These are phyloP conservation scores for Gadopsis marmoratus DNA, from an alignment of 2,797 vertebrate species.

Conservation along the genomic window DNA sequence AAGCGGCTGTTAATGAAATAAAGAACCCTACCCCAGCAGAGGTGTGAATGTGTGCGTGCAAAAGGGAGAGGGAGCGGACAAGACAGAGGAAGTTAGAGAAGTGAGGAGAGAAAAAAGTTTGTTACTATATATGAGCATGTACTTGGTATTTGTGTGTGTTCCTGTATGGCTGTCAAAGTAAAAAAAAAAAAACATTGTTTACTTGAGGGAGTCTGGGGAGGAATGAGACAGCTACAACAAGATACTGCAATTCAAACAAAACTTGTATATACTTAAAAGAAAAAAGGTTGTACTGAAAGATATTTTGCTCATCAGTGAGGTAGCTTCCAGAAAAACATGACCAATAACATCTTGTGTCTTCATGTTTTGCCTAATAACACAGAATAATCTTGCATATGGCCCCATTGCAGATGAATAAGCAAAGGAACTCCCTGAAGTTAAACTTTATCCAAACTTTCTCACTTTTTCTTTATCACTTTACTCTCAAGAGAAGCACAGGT, in stretches of 20 bases:
- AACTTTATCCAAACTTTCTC: conserved; percentile 38
- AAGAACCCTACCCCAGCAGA: conserved; percentile 76
- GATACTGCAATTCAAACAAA: conserved; percentile 28
- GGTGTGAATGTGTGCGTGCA: conserved; percentile 59
- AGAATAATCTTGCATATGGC: background rate
- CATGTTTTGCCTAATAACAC: conserved; percentile 23
- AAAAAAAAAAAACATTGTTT: conserved; percentile 27
- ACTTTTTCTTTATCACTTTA: conserved; percentile 13
- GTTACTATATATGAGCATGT: background rate
- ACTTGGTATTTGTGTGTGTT: conserved; percentile 20
- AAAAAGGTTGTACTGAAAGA: background rate
- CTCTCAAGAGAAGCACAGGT: conserved; percentile 25
- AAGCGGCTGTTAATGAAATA: conserved; percentile 82
- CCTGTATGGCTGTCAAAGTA: conserved; percentile 12
- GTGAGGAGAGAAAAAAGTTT: conserved; percentile 10
- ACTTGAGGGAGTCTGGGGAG: conserved; percentile 15
- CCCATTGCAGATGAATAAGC: background rate
- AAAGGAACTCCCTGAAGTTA: conserved; percentile 8
- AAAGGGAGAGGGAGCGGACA: conserved; percentile 13
- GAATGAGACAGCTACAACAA: conserved; percentile 15
- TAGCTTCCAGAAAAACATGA: background rate
- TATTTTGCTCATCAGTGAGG: conserved; percentile 17
- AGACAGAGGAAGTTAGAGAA: conserved; percentile 23
- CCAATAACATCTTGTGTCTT: background rate
- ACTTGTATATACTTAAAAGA: conserved; percentile 9